These are phyloP conservation scores for Drosophila teissieri DNA, from an alignment of 1,140 invertebrate species.

Conservation along the genomic window DNA sequence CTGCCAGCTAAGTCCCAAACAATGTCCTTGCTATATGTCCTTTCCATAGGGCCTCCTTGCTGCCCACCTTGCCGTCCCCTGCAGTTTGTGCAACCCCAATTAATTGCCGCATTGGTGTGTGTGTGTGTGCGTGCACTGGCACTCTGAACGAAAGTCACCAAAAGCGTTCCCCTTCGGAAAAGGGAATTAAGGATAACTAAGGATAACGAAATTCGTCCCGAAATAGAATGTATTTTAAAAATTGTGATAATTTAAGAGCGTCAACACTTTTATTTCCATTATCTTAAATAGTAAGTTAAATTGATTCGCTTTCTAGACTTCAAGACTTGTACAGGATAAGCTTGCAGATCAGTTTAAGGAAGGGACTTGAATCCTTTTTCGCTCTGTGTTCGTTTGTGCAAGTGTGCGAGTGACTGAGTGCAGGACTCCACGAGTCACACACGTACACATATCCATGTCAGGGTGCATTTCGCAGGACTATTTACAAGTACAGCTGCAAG, in stretches of 20 bases:
- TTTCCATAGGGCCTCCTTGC: neutral
- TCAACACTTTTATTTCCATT: too few relatives aligned
- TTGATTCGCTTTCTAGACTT: too few relatives aligned
- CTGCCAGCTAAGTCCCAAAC: conserved; percentile 21
- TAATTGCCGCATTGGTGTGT: conserved; percentile 37
- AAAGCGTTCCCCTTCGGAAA: too few relatives aligned
- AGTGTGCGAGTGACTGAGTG: conserved; percentile 11
- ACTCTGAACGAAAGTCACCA: neutral
- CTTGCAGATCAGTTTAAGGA: too few relatives aligned
- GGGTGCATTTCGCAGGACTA: conserved; percentile 32
- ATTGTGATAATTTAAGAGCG: too few relatives aligned
- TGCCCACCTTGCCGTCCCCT: neutral
- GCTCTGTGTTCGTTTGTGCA: conserved; percentile 3
- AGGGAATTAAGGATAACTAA: too few relatives aligned
- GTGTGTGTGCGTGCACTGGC: conserved; percentile 1
- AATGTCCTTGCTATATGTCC: conserved; percentile 32
- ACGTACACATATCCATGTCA: conserved; percentile 5
- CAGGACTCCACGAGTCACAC: conserved; percentile 1
- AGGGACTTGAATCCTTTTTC: neutral
- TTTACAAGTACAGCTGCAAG: conserved; percentile 24
- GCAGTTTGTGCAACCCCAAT: conserved; percentile 44
- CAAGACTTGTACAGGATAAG: too few relatives aligned
- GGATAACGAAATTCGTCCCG: too few relatives aligned
- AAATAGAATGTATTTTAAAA: too few relatives aligned
- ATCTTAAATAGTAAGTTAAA: too few relatives aligned